These are phyloP conservation scores for Cataglyphis livida DNA, from an alignment of 2,888 invertebrate species.

Conservation along the genomic window DNA sequence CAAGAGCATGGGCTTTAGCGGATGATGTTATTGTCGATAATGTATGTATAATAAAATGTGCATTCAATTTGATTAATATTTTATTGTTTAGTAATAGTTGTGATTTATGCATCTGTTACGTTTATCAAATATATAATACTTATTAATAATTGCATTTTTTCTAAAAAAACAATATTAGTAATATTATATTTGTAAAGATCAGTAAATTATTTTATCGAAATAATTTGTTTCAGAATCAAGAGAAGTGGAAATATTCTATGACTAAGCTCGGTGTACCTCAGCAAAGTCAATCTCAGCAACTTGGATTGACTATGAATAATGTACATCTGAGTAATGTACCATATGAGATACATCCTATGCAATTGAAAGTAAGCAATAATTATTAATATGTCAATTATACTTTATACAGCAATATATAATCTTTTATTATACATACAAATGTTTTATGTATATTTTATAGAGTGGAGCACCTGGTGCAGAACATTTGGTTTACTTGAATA, in stretches of 20 bases:
- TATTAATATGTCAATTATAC: neutral
- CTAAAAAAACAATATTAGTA: neutral
- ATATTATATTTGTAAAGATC: neutral
- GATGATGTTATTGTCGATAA: slow-evolving; percentile 94
- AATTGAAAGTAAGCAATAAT: slow-evolving; percentile 81
- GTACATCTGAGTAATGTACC: slow-evolving; percentile 80
- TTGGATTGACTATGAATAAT: slow-evolving; percentile 87
- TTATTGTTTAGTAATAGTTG: neutral
- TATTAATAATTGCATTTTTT: neutral
- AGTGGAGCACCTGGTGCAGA: slow-evolving; percentile 88
- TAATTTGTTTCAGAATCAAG: slow-evolving; percentile 89
- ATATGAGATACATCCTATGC: slow-evolving; percentile 84
- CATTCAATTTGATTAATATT: neutral
- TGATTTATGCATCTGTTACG: neutral
- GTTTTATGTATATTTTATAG: slow-evolving; percentile 83
- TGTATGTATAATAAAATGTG: slow-evolving; percentile 86
- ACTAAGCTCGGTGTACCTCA: slow-evolving; percentile 86
- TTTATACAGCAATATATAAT: neutral
- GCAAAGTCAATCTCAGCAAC: slow-evolving; percentile 88
- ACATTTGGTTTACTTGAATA: slow-evolving; percentile 86
- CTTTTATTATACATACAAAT: slow-evolving; percentile 10
- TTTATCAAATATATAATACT: neutral
- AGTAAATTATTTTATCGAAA: neutral
- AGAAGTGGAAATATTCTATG: slow-evolving; percentile 93
- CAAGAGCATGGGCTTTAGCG: slow-evolving; percentile 92